Evolutionary conservation across 2,797 vertebrate genomes (phyloP), one percentile per base, ranked within the genome.

Genomic region (Luscinia luscinia): DNA sequence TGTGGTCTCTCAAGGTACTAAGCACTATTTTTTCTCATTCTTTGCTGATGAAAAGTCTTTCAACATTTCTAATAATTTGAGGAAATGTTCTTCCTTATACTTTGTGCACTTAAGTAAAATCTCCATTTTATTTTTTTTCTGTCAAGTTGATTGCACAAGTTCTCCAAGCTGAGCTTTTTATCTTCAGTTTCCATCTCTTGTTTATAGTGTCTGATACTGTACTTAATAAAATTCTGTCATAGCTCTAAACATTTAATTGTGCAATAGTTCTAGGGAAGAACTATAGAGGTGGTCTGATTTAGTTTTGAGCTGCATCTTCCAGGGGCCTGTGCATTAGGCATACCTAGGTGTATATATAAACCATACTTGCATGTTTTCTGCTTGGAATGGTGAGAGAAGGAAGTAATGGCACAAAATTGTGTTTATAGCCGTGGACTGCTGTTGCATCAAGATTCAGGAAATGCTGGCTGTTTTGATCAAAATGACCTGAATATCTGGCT

Each of bases 21-120:
- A 72, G 40, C 16, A 68, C 12, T 45, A 48, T 30, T 93, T 89
- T 90, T 80, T n/a, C 32, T 83, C 54, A 75, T 55, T 12, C 43
- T 93, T 89, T 92, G 43, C 46, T 85, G 75, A 72, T 86, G 78
- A 93, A 93, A 83, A 83, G 24, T 87, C 89, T 96, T 92, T 87
- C 72, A 83, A 81, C 68, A 73, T 93, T 93, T 83, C 87, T 73
- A 32, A 68, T 87, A 87, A 87, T 91, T 62, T 78, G 62, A 85
- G 75, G 75, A 96, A 95, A 85, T 84, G n/a, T 48, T 94, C 72
- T 94, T 92, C 82, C 61, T 87, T 84, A 74, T 85, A 80, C 43
- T 92, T 85, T 46, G 30, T 36, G 48, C 45, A 68, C 38, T 84
- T 57, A 90, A 61, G 54, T 54, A 74, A 70, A 82, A 85, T 55